Base-by-base conservation (phyloP, 2,888 invertebrate species). In the Latrodectus elegans region DNA sequence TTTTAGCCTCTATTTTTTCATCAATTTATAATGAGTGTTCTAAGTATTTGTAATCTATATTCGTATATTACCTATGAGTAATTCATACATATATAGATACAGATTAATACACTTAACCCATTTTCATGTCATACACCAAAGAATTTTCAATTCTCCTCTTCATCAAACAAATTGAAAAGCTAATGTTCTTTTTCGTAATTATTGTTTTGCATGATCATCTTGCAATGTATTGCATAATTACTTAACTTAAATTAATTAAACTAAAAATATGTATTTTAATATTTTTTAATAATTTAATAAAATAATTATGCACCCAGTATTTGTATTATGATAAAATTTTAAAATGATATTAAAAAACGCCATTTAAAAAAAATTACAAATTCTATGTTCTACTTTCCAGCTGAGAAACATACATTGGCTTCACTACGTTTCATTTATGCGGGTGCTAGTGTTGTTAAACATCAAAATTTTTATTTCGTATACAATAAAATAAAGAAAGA, bases 401-500 rank as follows among this genome's bases (percentile, higher is more conserved):
- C 85, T 4, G 75, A 74, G 68, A 74, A 60, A 10, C 72, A 86
- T n/a, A 72, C 52, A 1, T 49, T 86, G 64, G 26, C 26, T 8
- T 80, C 80, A 11, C 53, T 86, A 22, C 68, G 72, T 49, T 9
- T 26, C 8, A 74, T 86, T 11, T 15, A 76, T 12, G 38, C 55
- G 26, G 74, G 70, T 14, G 75, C 67, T 15, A 80, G 75, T 17
- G 73, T 80, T 38, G 80, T 80, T 8, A 93, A 93, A 89, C 92
- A 93, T 9, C 92, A 93, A 88, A 92, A 92, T 49, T 94, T 93
- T 91, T 93, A 93, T 38, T 94, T 93, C 91, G 93, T 94, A 14
- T 94, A 94, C 91, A 91, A 91, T n/a, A 91, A 93, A 78, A 92
- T 94, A 65, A 94, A 94, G 90, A 88, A 90, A 38, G 92, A 93